Evolutionary conservation across 1,140 invertebrate genomes (phyloP).

Genomic region (Cotesia chilonis): DNA sequence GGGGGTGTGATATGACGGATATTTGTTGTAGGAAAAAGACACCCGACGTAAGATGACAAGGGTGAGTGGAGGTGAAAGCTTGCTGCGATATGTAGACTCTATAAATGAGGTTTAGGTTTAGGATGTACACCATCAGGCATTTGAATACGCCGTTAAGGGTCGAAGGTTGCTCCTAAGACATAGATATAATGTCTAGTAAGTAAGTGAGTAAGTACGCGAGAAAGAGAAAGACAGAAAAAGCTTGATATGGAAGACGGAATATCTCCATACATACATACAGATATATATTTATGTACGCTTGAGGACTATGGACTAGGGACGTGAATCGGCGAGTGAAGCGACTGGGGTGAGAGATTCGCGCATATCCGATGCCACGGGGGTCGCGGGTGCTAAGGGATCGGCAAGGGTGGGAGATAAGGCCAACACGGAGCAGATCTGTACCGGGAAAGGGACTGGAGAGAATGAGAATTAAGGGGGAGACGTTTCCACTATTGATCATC

Average conservation of each 20-base stretch:
- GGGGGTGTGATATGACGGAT: slow-evolving; percentile 25
- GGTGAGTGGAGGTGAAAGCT: not conserved
- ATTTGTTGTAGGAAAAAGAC: slow-evolving; percentile 14
- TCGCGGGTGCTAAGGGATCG: slow-evolving; percentile 39
- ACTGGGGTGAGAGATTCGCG: slow-evolving; percentile 58
- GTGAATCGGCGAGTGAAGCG: slow-evolving; percentile 40
- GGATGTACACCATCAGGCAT: slow-evolving; percentile 20
- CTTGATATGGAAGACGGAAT: slow-evolving; percentile 10
- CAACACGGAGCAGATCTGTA: slow-evolving; percentile 47
- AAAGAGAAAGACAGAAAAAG: slow-evolving; percentile 35
- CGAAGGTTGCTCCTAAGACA: too few species aligned
- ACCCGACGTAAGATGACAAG: slow-evolving; percentile 30
- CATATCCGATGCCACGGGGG: slow-evolving; percentile 58
- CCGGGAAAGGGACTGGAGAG: slow-evolving; percentile 44
- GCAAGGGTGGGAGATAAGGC: slow-evolving; percentile 60
- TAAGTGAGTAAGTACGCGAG: not conserved
- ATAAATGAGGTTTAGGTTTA: slow-evolving; percentile 24
- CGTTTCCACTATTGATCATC: slow-evolving; percentile 67
- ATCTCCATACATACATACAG: not conserved
- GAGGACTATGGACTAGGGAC: slow-evolving; percentile 32
- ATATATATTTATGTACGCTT: slow-evolving; percentile 5
- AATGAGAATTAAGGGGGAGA: slow-evolving; percentile 64
- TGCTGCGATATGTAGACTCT: too few species aligned
- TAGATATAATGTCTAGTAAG: too few species aligned
- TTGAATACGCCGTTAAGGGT: too few species aligned